Base-by-base conservation (phyloP, 1,140 invertebrate genomes). In the Scaptodrosophila lebanonensis region DNA sequence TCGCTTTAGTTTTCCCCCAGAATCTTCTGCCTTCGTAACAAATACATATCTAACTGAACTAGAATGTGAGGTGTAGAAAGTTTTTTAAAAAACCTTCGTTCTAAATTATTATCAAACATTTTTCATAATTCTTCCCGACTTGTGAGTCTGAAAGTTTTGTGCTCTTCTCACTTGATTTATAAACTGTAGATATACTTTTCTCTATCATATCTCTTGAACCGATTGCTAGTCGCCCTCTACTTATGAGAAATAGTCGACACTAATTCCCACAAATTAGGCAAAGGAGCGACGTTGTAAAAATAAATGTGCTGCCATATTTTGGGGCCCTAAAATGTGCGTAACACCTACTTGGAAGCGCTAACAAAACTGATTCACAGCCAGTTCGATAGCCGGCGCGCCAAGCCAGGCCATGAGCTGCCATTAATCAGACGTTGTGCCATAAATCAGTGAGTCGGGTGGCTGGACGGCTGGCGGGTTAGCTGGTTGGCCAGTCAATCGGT, bases 391-490 rank as follows among this genome's bases (percentile, higher is more conserved):
- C 45, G 15, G 38, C 13, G 18, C 36, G 47, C 58, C 36, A 18
- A 45, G 20, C 56, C 43, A 12, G 57, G 33, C 48, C 20, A 20
- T 42, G 29, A 50, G 45, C 50, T 67, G 75, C 62, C 75, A 82
- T 82, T 82, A 82, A 82, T 82, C 75, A 82, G 69, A 53, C 44
- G 53, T 35, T 36, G 53, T 42, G 18, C 44, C 75, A 82, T 82
- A 82, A 82, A 82, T 82, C 75, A 82, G 62, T 40, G 29, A 25
- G n/a, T n/a, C 3, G 3, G 22, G 22, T 8, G 3, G 22, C 8
- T 25, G 22, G 8, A 25, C 22, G 22, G 3, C n/a, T 4, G 22
- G 3, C 22, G 3, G 22, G 22, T 3, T 5, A 33, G 5, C 6
- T 13, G 5, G 32, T 13, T 33, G 32, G 12, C 12, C 32, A n/a